Conservation (phyloP, 2,113 vertebrate genomes). For the Clarias batrachus region DNA sequence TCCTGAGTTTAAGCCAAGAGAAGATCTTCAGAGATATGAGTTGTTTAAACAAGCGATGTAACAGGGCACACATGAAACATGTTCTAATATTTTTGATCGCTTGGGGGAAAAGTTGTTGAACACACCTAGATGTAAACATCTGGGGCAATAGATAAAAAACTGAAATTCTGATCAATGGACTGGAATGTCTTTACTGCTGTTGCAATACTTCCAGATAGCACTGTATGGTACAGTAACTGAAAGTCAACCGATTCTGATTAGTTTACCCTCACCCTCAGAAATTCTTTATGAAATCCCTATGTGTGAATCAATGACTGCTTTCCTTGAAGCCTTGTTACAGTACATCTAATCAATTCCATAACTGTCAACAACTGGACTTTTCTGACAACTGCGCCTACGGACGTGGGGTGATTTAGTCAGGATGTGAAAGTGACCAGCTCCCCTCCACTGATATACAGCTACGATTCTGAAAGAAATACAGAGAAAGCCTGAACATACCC, state of each 20-base stretch:
- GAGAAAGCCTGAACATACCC: slow-evolving; percentile 26
- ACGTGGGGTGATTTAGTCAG: slow-evolving; percentile 11
- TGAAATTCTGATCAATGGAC: background rate
- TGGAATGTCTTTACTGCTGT: background rate
- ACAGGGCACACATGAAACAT: background rate
- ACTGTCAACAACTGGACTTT: background rate
- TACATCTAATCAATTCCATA: background rate
- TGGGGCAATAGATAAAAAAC: background rate
- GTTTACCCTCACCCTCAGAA: background rate
- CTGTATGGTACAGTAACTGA: background rate
- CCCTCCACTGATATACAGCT: slow-evolving; percentile 22
- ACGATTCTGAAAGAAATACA: slow-evolving; percentile 28
- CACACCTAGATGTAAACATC: background rate
- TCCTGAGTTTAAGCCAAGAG: background rate
- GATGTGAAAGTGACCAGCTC: slow-evolving; percentile 3
- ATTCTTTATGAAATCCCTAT: background rate
- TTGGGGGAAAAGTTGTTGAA: background rate
- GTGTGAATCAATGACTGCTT: background rate
- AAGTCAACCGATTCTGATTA: background rate
- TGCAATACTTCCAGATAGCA: background rate
- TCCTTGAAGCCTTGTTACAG: background rate
- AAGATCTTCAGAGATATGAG: background rate
- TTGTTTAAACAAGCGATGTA: background rate
- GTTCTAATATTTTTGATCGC: background rate
- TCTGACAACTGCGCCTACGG: slow-evolving; percentile 18